Conservation (phyloP, 2,113 vertebrate species). For the Notiomystis cincta region DNA sequence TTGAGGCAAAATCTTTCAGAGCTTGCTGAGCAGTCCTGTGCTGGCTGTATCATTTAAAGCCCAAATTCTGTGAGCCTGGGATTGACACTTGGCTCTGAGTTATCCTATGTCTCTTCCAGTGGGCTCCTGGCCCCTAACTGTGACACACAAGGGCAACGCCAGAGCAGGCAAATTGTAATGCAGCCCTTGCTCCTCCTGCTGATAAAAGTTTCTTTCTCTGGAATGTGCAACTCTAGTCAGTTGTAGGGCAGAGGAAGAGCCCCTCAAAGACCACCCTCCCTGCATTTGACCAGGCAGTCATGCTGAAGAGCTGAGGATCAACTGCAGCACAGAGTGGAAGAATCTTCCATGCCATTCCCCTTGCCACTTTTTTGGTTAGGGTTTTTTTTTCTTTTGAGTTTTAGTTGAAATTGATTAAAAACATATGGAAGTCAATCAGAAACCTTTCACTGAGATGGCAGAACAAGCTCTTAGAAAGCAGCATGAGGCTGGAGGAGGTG, state of each 20-base stretch:
- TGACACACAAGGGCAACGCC: accelerated
- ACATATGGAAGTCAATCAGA: not conserved
- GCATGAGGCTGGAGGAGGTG: accelerated
- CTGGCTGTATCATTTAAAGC: not conserved
- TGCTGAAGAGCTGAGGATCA: not conserved
- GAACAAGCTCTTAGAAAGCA: not conserved
- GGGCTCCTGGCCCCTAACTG: not conserved
- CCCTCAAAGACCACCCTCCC: not conserved
- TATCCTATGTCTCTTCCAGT: not conserved
- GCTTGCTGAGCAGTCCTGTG: not conserved
- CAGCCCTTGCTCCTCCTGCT: not conserved
- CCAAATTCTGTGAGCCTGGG: not conserved
- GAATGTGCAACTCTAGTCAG: not conserved
- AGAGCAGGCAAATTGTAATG: accelerated
- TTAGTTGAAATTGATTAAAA: not conserved
- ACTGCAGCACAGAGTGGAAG: not conserved
- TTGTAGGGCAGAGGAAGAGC: not conserved
- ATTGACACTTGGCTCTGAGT: not conserved
- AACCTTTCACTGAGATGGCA: not conserved
- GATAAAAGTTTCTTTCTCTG: not conserved
- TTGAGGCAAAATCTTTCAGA: not conserved
- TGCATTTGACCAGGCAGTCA: not conserved
- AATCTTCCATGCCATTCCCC: not conserved
- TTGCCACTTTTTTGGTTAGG: not conserved
- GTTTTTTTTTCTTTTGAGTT: not conserved